Percentiles rank a stretch among this genome's conserved stretches.
Conservation (phyloP, 2,797 vertebrate species). For the Falco berigora region DNA sequence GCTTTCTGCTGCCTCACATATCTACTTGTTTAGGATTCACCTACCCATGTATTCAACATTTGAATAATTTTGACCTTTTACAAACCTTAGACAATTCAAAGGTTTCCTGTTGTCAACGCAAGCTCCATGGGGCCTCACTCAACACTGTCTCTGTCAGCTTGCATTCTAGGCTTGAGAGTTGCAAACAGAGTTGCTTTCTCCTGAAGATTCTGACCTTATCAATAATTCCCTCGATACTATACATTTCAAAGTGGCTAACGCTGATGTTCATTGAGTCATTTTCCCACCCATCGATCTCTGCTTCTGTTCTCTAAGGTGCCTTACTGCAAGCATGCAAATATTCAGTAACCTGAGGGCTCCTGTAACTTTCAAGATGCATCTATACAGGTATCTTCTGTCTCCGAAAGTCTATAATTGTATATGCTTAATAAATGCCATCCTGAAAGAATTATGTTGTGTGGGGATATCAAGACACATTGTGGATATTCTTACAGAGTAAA, state of each 20-base stretch:
- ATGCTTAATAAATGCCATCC: not conserved
- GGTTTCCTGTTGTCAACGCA: constrained; percentile 26
- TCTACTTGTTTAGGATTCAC: constrained; percentile 32
- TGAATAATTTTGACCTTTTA: constrained; percentile 66
- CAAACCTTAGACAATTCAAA: constrained; percentile 34
- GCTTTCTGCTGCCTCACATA: constrained; percentile 39
- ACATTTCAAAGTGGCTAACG: constrained; percentile 41
- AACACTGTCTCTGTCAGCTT: constrained; percentile 10
- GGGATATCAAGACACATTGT: not conserved
- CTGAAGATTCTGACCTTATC: constrained; percentile 9
- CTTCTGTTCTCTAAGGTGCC: not conserved
- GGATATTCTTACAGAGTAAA: not conserved
- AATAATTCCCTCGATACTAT: constrained; percentile 26
- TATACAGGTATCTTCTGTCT: not conserved
- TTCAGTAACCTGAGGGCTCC: not conserved
- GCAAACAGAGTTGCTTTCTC: constrained; percentile 22
- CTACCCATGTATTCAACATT: constrained; percentile 3
- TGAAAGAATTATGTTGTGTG: not conserved
- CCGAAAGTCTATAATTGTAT: not conserved
- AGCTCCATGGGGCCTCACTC: constrained; percentile 26
- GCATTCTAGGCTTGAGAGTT: not conserved
- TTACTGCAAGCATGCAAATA: not conserved
- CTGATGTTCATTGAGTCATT: constrained; percentile 11
- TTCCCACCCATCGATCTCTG: not conserved
- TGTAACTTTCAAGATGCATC: not conserved